These are phyloP conservation scores for Cossypha niveicapilla DNA, from an alignment of 2,797 vertebrate species.

Conservation along the genomic window DNA sequence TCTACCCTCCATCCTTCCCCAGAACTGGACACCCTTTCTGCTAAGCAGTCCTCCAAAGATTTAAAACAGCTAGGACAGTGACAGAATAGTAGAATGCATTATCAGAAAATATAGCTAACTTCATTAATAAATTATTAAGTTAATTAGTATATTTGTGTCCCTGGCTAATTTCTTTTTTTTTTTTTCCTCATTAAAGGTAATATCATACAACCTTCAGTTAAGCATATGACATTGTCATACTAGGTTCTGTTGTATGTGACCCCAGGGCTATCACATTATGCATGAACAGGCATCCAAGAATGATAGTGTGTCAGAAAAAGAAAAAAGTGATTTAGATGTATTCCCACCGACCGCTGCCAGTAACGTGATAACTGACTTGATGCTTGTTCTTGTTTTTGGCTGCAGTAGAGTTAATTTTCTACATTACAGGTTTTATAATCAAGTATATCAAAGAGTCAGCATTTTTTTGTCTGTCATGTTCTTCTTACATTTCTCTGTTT, in stretches of 20 bases:
- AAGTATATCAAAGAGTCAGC: constrained; percentile 43
- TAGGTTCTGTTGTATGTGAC: constrained; percentile 49
- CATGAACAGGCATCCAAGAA: constrained; percentile 59
- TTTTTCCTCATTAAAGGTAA: constrained; percentile 22
- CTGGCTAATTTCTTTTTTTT: constrained; percentile 52
- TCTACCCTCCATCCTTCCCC: background rate
- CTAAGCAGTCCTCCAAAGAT: background rate
- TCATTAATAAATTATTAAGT: constrained; percentile 55
- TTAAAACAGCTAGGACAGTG: background rate
- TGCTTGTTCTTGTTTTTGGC: background rate
- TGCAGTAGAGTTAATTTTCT: background rate
- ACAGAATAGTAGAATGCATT: background rate
- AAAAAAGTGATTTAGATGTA: constrained; percentile 45
- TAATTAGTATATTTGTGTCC: constrained; percentile 63
- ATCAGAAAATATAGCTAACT: constrained; percentile 42
- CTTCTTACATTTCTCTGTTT: background rate
- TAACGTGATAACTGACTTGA: constrained; percentile 43
- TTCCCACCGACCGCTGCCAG: constrained; percentile 21
- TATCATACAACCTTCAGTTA: constrained; percentile 51
- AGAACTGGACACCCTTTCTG: background rate
- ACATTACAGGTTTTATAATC: constrained; percentile 61
- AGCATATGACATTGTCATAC: constrained; percentile 16
- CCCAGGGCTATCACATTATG: constrained; percentile 50
- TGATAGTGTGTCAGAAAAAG: constrained; percentile 26
- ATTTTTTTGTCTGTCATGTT: constrained; percentile 9